Percentiles rank a stretch among this genome's conserved stretches.
phyloP scores from a whole-genome alignment of 2,888 invertebrate species.

The Eilema sororculum region DNA sequence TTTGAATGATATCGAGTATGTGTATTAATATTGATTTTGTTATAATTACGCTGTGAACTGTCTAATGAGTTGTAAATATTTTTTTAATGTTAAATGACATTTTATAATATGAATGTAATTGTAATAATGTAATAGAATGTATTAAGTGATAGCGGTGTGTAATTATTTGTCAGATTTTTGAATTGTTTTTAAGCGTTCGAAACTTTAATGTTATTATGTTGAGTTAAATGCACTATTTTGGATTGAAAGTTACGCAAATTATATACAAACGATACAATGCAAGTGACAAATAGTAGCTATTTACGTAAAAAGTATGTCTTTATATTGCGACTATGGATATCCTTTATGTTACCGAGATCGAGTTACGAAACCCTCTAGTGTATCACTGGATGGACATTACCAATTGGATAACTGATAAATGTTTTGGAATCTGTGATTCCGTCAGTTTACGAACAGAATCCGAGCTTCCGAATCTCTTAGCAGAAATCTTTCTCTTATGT shows the following conservation, averaged over 20 bases:
- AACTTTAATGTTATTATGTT: constrained; percentile 45
- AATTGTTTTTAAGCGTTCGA: constrained; percentile 51
- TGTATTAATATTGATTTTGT: constrained; percentile 33
- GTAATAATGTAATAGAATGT: constrained; percentile 37
- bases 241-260: not conserved
- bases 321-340: not conserved
- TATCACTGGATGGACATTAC: not conserved
- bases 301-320: not conserved
- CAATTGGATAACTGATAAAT: not conserved
- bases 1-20: constrained; percentile 19
- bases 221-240: constrained; percentile 25
- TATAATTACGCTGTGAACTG: constrained; percentile 36
- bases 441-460: not conserved
- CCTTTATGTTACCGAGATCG: not conserved
- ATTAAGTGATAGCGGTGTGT: constrained; percentile 41
- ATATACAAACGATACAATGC: constrained; percentile 1
- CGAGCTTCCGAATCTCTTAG: constrained; percentile 1
- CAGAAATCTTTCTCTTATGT: not conserved
- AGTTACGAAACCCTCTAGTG: not conserved
- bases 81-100: constrained; percentile 22
- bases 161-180: constrained; percentile 56
- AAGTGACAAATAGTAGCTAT: not conserved
- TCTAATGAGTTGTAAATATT: constrained; percentile 42
- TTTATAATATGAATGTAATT: constrained; percentile 40
- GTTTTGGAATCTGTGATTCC: not conserved